Base-by-base conservation (phyloP, 2,797 vertebrate species). In the Microctenopoma stevenorrisi region DNA sequence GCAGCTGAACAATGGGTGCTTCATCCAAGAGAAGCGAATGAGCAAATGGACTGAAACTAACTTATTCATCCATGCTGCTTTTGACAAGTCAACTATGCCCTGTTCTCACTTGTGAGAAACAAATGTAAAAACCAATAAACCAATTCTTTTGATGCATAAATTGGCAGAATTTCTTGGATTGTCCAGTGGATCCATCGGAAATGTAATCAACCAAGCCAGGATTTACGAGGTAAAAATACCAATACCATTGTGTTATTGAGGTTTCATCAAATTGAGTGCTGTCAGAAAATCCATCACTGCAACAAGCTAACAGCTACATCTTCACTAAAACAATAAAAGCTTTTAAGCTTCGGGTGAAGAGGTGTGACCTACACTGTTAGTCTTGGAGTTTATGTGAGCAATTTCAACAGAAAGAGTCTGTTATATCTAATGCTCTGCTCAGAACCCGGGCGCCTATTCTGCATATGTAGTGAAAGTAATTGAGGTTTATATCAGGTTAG, bases 1-100 rank as follows among this genome's bases (percentile, higher is more conserved):
- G 68, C 68, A 77, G 38, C 50, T 74, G 44, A 57, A 43, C 18
- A 53, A 44, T n/a, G 7, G 58, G 37, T 43, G 51, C 33, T 53
- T 72, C 18, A 4, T 55, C 38, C 22, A 43, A 8, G 3, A 18
- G 30, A n/a, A 16, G 22, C 49, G 8, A 69, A 55, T 42, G 10
- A 58, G 9, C 33, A n/a, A 33, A 15, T 47, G 22, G 44, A 49
- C 10, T 67, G 7, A 38, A 47, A 48, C 22, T 22, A 33, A 33
- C 1, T 47, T 30, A 5, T 22, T 38, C 2, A 26, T 50, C 12
- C 35, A 25, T 10, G 15, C 2, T 47, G 15, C 30, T 33, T n/a
- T 13, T 40, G 47, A 37, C 28, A 30, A 30, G 28, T 30, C 28
- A 35, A 43, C 16, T 30, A 7, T 52, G 18, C 26, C 30, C 25